Base-by-base conservation (phyloP, 2,113 vertebrate genomes). In the Rhynchopsitta pachyrhyncha region DNA sequence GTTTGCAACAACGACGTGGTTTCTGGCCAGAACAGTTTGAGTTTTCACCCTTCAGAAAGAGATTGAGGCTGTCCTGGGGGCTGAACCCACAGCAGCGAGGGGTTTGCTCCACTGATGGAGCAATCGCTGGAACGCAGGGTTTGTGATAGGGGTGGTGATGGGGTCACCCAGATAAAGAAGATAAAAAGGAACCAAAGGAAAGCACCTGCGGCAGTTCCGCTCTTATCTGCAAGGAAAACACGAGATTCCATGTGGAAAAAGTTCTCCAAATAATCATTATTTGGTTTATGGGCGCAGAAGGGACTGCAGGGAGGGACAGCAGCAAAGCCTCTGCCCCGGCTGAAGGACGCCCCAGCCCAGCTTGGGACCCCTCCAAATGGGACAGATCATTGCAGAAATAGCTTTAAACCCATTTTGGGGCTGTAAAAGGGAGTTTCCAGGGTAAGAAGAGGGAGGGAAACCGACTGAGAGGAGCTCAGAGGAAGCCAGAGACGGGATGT, bases 101-200 rank as follows among this genome's bases (percentile, higher is more conserved):
- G n/a, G 35, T 74, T 27, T 0, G 2, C 33, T 18, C 24, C 33
- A 0, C 5, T 12, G 9, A 5, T 1, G 31, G 55, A 63, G 13
- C 31, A 1, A 33, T 4, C 0, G 0, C 19, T 24, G 64, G 59
- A 28, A 47, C 82, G 12, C 2, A 8, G 53, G 11, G 1, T 5
- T 23, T 5, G 68, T 4, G n/a, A 2, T 1, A 22, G 3, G 0
- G 0, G 28, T 0, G 17, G 2, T 11, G 13, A 8, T 8, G 1
- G 2, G 20, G 4, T 24, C 64, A 20, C 6, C 15, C 37, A 7
- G 19, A 8, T 0, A 8, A 15, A 20, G 6, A 20, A 17, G 37
- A 42, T 7, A 7, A 4, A 31, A 22, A 20, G 10, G 11, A 6
- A 13, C 20, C 1, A 0, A 60, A 63, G 44, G 20, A 37, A 20